A percentile compares a stretch with the other conserved stretches of the same genome.
These are phyloP conservation scores for Scaptomyza tumidula DNA, from an alignment of 2,888 invertebrate genomes.

Conservation along the genomic window DNA sequence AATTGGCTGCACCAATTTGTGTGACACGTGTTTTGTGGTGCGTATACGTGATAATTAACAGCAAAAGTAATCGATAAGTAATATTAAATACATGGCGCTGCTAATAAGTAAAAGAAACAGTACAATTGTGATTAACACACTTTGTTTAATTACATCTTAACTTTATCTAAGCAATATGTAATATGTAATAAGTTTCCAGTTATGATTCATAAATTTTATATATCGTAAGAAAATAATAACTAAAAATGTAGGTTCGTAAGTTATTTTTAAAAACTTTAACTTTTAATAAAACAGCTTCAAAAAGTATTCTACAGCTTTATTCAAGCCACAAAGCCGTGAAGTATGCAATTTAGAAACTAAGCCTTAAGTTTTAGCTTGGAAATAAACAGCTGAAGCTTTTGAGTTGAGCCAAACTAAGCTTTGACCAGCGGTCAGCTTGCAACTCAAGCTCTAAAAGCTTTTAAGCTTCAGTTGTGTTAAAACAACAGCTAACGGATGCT, in stretches of 20 bases:
- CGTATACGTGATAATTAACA: conserved; percentile 7
- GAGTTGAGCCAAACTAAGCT: neutral
- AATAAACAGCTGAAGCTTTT: conserved; percentile 14
- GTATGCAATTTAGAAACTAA: conserved; percentile 3
- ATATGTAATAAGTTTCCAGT: no score
- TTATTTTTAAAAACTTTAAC: no score
- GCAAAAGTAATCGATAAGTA: neutral
- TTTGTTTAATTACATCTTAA: neutral
- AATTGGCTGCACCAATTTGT: conserved; percentile 11
- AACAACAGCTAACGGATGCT: conserved; percentile 17
- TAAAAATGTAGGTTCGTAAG: no score
- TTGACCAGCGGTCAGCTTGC: neutral
- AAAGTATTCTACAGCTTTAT: conserved; percentile 15
- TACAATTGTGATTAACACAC: neutral
- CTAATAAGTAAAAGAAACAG: neutral
- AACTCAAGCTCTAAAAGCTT: conserved; percentile 1
- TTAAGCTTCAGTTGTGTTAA: neutral
- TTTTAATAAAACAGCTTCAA: neutral
- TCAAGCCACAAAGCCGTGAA: conserved; percentile 1
- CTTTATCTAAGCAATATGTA: neutral
- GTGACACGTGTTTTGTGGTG: conserved; percentile 11
- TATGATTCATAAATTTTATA: no score
- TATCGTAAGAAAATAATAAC: no score
- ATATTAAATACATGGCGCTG: neutral
- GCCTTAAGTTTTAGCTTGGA: neutral